These are phyloP conservation scores for Anodontia alba DNA, from an alignment of 2,888 invertebrate genomes.

Conservation along the genomic window DNA sequence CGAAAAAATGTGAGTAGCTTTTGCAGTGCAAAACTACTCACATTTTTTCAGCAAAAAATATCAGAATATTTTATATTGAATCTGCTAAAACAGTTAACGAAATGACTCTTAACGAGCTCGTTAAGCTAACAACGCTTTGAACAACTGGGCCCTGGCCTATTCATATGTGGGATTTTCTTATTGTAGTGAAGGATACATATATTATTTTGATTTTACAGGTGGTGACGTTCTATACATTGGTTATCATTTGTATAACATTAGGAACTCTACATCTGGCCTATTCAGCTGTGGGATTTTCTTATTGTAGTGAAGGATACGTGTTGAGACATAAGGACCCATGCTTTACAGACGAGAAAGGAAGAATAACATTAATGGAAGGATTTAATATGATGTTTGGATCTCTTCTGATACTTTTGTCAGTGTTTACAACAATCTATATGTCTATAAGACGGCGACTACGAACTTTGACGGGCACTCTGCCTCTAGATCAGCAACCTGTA, in stretches of 20 bases:
- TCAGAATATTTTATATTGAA: no score
- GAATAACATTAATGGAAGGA: slow-evolving; percentile 18
- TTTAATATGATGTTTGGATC: slow-evolving; percentile 29
- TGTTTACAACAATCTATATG: slow-evolving; percentile 34
- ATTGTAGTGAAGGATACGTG: slow-evolving; percentile 10
- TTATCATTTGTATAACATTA: slow-evolving; percentile 24
- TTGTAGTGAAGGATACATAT: not conserved
- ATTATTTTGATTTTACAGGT: slow-evolving; percentile 24
- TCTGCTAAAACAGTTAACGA: no score
- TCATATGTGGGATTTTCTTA: no score
- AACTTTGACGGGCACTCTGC: slow-evolving; percentile 26
- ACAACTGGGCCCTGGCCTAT: no score
- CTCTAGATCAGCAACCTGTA: no score
- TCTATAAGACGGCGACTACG: slow-evolving; percentile 14
- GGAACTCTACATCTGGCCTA: slow-evolving; percentile 33
- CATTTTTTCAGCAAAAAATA: no score
- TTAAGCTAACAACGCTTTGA: no score
- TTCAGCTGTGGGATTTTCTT: slow-evolving; percentile 24
- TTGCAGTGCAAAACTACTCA: no score
- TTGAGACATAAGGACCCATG: slow-evolving; percentile 12
- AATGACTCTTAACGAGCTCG: no score
- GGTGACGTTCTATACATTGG: slow-evolving; percentile 25
- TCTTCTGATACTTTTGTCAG: slow-evolving; percentile 20
- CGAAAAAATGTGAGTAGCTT: no score
- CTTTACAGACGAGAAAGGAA: slow-evolving; percentile 14